Conservation (phyloP, 2,797 vertebrate genomes). For the Pteronotus mesoamericanus region DNA sequence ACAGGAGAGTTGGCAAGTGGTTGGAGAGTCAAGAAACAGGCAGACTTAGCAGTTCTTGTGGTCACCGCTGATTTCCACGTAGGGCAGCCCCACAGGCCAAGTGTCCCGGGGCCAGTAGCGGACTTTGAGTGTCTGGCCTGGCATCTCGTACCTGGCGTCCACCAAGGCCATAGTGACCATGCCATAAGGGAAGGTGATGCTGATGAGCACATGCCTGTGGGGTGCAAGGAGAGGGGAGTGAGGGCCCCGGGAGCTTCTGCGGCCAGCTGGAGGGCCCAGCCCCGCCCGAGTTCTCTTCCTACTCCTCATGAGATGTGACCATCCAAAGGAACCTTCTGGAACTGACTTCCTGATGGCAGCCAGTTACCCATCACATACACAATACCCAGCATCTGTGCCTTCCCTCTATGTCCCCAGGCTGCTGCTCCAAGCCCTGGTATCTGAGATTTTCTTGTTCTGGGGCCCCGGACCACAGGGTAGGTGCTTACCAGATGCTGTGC, state of each 20-base stretch:
- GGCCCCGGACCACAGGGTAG: not conserved
- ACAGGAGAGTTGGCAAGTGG: not conserved
- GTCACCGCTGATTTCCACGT: slow-evolving; percentile 82
- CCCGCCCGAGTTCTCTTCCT: not conserved
- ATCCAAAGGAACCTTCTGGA: not conserved
- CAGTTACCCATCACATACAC: not conserved
- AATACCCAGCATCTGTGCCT: not conserved
- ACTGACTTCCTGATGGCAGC: not conserved
- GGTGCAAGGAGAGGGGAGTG: not conserved
- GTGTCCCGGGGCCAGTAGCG: slow-evolving; percentile 91
- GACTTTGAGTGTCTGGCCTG: slow-evolving; percentile 84
- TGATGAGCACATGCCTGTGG: slow-evolving; percentile 94
- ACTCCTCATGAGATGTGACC: not conserved
- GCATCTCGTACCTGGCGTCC: slow-evolving; percentile 88
- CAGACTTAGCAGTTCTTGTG: slow-evolving; percentile 47
- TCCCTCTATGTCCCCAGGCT: not conserved
- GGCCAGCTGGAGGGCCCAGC: too few species aligned
- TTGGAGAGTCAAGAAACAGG: accelerated
- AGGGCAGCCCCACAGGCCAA: slow-evolving; percentile 88
- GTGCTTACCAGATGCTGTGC: slow-evolving; percentile 92
- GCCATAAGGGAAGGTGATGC: slow-evolving; percentile 89
- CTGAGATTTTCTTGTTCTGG: not conserved
- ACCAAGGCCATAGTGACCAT: slow-evolving; percentile 88
- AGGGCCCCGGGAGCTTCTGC: accelerated
- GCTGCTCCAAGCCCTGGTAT: not conserved